Conservation (phyloP, 2,797 vertebrate genomes). For the Pseudotriccus pelzelni region DNA sequence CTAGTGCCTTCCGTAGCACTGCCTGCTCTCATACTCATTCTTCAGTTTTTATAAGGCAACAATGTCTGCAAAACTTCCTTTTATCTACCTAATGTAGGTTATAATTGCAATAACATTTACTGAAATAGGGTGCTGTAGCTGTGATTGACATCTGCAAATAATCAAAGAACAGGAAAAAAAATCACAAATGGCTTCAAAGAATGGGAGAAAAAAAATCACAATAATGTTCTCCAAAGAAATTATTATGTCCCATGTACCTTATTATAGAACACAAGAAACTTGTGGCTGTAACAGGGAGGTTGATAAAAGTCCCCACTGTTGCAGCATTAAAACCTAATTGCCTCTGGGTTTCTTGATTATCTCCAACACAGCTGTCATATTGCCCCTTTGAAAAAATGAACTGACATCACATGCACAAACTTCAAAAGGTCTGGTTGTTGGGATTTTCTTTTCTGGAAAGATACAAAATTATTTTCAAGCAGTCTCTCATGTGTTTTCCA, state of each 20-base stretch:
- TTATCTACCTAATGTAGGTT: neutral
- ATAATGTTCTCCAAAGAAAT: neutral
- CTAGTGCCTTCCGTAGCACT: neutral
- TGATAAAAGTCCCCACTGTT: conserved; percentile 35
- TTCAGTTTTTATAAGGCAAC: neutral
- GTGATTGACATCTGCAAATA: neutral
- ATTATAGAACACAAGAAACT: neutral
- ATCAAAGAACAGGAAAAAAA: neutral
- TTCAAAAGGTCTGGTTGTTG: neutral
- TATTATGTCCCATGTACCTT: neutral
- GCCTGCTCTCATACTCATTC: neutral
- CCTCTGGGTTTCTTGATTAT: conserved; percentile 45
- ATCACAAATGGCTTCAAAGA: neutral
- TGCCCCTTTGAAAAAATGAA: conserved; percentile 45
- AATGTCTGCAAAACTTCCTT: neutral
- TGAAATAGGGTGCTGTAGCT: neutral
- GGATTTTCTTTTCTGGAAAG: neutral
- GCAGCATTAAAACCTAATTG: conserved; percentile 43
- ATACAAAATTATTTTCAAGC: neutral
- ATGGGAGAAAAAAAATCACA: neutral
- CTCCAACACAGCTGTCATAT: conserved; percentile 33
- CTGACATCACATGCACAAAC: neutral
- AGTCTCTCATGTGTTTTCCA: neutral
- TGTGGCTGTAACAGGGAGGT: neutral
- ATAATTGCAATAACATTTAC: neutral